phyloP scores from a whole-genome alignment of 2,113 vertebrate species.

The Myodes glareolus region DNA sequence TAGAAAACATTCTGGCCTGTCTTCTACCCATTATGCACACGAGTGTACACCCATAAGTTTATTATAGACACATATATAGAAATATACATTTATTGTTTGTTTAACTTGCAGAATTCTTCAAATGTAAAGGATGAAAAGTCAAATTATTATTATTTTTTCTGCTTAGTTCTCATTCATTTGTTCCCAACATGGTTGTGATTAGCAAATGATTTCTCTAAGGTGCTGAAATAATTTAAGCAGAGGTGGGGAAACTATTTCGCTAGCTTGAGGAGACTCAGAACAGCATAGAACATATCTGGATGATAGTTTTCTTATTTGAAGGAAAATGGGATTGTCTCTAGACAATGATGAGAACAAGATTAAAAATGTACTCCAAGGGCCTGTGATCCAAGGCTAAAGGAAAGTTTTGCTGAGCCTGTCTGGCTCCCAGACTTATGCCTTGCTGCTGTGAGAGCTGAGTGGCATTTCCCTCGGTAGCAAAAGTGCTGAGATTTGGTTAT shows the following conservation, averaged over 20 bases:
- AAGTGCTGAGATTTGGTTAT: neutral
- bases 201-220: conserved; percentile 5
- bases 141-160: conserved; percentile 50
- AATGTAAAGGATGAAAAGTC: conserved; percentile 15
- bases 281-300: neutral
- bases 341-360: conserved; percentile 44
- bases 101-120: conserved; percentile 33
- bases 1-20: conserved; percentile 63
- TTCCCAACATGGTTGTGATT: conserved; percentile 1
- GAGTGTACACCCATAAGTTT: neutral
- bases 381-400: neutral
- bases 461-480: neutral
- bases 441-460: neutral
- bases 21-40: neutral
- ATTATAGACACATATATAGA: neutral
- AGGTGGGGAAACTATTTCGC: conserved; percentile 33
- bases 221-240: neutral
- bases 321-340: conserved; percentile 8
- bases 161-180: conserved; percentile 12
- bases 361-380: neutral
- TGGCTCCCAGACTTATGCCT: neutral
- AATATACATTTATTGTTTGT: neutral
- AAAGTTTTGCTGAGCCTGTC: neutral
- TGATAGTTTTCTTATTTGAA: conserved; percentile 23
- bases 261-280: neutral